Evolutionary conservation across 2,113 vertebrate genomes (phyloP), one percentile per base, ranked within the genome.

Genomic region (Mus spicilegus): DNA sequence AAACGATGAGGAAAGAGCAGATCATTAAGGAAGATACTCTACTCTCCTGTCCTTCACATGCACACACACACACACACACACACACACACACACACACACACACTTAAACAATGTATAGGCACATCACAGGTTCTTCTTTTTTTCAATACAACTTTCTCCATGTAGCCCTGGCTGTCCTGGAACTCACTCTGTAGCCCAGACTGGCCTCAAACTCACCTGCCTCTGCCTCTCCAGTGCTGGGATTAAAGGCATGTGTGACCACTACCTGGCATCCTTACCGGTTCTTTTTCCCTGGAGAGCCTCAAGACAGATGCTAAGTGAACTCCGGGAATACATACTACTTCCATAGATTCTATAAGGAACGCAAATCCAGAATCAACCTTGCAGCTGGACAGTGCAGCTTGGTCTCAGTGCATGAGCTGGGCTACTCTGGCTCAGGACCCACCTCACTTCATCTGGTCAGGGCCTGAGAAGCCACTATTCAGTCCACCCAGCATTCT

Each of bases 301-400:
- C 14, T 61, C 56, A 69, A 69, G 75, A 78, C 30, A 33, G 70
- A 61, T 54, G 12, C 75, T 73, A 58, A 75, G 56, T 46, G 61
- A 70, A 24, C 63, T 96, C 46, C 22, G 67, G 46, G 80, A 76
- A 61, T 67, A 95, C 65, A 61, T n/a, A 24, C 14, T 20, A 58
- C 73, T 93, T 72, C 80, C 58, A 51, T 19, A 42, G 75, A 19
- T 2, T 49, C 4, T 33, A 75, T 49, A 19, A 63, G 61, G 58
- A 46, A 84, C 69, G 30, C 3, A 77, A 77, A 33, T 63, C 46
- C 67, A 67, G 69, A 92, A 22, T 39, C 87, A 70, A 20, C 49
- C 39, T 84, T 28, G 17, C 28, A 20, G 26, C 0, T 46, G 63
- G 56, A 73, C 0, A 0, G 11, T 5, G 1, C 78, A 39, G 8